phyloP scores from a whole-genome alignment of 2,113 vertebrate species.

The Kobus ellipsiprymnus region DNA sequence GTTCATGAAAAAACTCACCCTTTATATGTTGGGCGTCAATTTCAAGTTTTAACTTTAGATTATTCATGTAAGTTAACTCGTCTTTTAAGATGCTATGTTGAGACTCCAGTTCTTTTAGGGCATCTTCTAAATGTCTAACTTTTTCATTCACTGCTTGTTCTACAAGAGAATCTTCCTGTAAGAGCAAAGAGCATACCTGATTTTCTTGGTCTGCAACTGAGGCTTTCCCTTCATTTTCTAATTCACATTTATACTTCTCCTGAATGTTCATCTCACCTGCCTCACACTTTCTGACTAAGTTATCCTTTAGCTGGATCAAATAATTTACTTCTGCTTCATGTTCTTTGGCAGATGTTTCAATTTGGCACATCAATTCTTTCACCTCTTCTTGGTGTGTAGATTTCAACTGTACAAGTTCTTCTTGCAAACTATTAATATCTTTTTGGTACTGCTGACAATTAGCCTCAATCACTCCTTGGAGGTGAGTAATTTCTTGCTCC shows the following conservation, averaged over 20 bases:
- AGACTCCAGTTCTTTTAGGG: slow-evolving; percentile 87
- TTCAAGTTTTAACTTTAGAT: slow-evolving; percentile 92
- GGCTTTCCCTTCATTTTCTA: slow-evolving; percentile 63
- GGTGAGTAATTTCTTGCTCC: slow-evolving; percentile 75
- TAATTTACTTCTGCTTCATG: slow-evolving; percentile 83
- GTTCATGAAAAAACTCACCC: slow-evolving; percentile 92
- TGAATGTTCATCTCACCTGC: slow-evolving; percentile 82
- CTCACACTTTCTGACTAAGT: slow-evolving; percentile 79
- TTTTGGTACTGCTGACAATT: slow-evolving; percentile 82
- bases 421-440: slow-evolving; percentile 84
- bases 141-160: slow-evolving; percentile 76
- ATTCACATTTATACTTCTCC: slow-evolving; percentile 79
- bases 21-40: slow-evolving; percentile 85
- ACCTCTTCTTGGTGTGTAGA: slow-evolving; percentile 86
- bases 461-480: slow-evolving; percentile 82
- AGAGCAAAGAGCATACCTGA: not conserved
- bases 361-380: slow-evolving; percentile 80
- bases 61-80: slow-evolving; percentile 91
- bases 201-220: slow-evolving; percentile 62
- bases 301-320: slow-evolving; percentile 82
- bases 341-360: slow-evolving; percentile 79
- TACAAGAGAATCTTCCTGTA: slow-evolving; percentile 19
- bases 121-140: slow-evolving; percentile 76
- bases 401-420: slow-evolving; percentile 82
- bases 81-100: slow-evolving; percentile 92